These are phyloP conservation scores for Chaetorhynchus papuensis DNA, from an alignment of 2,113 vertebrate species.

Conservation along the genomic window DNA sequence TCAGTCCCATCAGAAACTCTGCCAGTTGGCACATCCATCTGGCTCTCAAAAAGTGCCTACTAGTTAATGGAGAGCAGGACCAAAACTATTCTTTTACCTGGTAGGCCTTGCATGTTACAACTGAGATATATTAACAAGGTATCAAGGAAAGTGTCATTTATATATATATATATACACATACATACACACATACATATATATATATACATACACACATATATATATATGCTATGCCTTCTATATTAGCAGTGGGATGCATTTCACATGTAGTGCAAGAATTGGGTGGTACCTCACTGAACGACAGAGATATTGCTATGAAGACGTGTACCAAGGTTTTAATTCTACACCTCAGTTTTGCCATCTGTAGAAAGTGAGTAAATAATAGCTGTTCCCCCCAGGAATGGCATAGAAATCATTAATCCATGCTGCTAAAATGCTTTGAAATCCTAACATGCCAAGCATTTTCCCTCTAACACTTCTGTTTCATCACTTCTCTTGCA, in stretches of 20 bases:
- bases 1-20: neutral
- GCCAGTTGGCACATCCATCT: neutral
- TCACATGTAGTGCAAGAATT: neutral
- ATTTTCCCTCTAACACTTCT: neutral
- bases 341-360: neutral
- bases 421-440: neutral
- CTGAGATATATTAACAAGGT: neutral
- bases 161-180: accelerated
- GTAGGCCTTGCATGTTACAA: neutral
- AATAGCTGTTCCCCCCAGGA: neutral
- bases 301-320: neutral
- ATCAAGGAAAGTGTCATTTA: neutral
- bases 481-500: constrained; percentile 17
- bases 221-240: neutral
- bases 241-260: neutral
- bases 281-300: neutral
- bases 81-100: neutral
- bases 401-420: neutral
- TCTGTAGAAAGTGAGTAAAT: neutral
- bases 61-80: neutral
- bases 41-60: neutral
- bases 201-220: too few species aligned
- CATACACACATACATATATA: neutral
- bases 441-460: neutral
- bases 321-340: neutral